Evolutionary conservation across 2,113 vertebrate species (phyloP).

Genomic region (Salminus brasiliensis): DNA sequence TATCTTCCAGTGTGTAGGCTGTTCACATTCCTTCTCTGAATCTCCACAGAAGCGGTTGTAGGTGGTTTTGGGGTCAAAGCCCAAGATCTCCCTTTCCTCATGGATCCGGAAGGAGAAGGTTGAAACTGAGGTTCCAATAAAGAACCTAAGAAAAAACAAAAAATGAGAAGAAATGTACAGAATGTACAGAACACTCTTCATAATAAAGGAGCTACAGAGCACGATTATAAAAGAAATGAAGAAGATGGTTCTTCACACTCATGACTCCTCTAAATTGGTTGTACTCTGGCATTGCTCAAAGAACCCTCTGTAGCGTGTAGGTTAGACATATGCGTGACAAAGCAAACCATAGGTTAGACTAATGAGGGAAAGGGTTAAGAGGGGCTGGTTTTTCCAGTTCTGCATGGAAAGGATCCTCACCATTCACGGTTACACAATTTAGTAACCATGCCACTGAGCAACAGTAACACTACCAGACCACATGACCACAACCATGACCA

Average conservation of each 20-base stretch:
- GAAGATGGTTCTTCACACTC: too few relatives aligned
- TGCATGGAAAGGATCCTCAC: background rate
- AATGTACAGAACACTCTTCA: background rate
- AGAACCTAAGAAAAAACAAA: conserved; percentile 76
- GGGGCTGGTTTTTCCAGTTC: background rate
- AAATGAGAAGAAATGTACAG: background rate
- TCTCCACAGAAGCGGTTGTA: conserved; percentile 97
- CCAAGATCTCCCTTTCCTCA: conserved; percentile 93
- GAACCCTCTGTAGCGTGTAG: too few relatives aligned
- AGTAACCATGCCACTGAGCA: background rate
- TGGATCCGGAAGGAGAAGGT: conserved; percentile 98
- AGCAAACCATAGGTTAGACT: background rate
- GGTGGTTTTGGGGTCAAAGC: conserved; percentile 91
- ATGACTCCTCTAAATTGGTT: too few relatives aligned
- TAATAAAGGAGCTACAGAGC: too few relatives aligned
- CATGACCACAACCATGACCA: too few relatives aligned
- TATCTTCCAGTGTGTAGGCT: conserved; percentile 97
- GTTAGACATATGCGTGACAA: background rate
- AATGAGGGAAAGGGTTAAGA: background rate
- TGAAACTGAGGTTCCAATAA: conserved; percentile 94
- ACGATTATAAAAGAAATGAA: too few relatives aligned
- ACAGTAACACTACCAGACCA: too few relatives aligned
- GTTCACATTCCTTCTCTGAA: conserved; percentile 87
- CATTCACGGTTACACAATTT: background rate
- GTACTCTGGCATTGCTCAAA: too few relatives aligned